Evolutionary conservation across 2,113 vertebrate species (phyloP).

Genomic region (Sus scrofa): DNA sequence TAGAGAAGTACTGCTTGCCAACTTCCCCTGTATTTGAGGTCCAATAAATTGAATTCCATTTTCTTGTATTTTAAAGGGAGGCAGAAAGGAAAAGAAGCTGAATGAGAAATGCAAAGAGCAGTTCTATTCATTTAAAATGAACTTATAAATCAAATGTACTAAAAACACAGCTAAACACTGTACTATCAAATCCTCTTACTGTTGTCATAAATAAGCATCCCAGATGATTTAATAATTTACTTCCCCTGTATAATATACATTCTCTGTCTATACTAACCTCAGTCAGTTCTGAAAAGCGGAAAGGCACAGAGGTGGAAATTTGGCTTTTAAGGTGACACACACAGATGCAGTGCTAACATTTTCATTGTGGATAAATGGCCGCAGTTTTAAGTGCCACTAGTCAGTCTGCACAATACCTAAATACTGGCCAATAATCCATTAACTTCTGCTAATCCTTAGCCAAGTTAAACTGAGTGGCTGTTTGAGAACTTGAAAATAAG

Average conservation of each 20-base stretch:
- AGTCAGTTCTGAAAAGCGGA: conserved; percentile 74
- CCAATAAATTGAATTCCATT: conserved; percentile 73
- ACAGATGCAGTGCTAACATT: conserved; percentile 78
- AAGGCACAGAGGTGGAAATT: conserved; percentile 65
- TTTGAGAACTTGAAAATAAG: not conserved
- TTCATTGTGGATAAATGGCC: conserved; percentile 78
- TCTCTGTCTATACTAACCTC: conserved; percentile 44
- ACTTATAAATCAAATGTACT: not conserved
- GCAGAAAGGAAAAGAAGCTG: conserved; percentile 72
- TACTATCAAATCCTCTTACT: conserved; percentile 16
- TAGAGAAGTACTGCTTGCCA: conserved; percentile 82
- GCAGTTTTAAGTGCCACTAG: conserved; percentile 73
- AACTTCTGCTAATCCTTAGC: conserved; percentile 75
- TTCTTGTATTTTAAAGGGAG: conserved; percentile 68
- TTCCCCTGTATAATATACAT: conserved; percentile 25
- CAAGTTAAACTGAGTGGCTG: not conserved
- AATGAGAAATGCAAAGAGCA: conserved; percentile 71
- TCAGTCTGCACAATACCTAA: conserved; percentile 81
- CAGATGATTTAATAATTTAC: not conserved
- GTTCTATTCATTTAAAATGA: not conserved
- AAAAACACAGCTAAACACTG: conserved; percentile 55
- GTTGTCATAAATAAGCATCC: conserved; percentile 53
- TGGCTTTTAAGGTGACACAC: conserved; percentile 69
- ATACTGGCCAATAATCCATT: conserved; percentile 76
- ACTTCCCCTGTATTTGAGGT: conserved; percentile 84